Conservation (phyloP, 2,797 vertebrate species). For the Nannoperca obscura region DNA sequence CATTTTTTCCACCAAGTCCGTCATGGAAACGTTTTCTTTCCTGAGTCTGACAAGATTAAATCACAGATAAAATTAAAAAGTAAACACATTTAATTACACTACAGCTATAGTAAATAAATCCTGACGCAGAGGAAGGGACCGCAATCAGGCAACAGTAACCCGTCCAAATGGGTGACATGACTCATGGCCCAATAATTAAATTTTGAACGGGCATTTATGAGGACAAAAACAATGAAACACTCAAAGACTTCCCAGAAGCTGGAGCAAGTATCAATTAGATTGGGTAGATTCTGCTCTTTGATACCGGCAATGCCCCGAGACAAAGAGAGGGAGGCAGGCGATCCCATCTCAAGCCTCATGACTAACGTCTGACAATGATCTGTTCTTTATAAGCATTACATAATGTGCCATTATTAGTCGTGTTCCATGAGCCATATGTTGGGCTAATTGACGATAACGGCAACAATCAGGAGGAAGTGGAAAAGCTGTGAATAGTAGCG, state of each 20-base stretch:
- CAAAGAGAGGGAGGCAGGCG: conserved; percentile 24
- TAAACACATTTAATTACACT: conserved; percentile 62
- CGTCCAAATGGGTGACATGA: conserved; percentile 48
- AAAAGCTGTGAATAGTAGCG: conserved; percentile 66
- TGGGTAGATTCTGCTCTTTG: conserved; percentile 61
- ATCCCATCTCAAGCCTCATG: conserved; percentile 55
- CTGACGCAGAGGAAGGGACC: background rate
- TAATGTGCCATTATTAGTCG: conserved; percentile 73
- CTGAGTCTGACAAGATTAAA: conserved; percentile 31
- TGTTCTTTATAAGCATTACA: conserved; percentile 71
- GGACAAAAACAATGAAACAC: conserved; percentile 57
- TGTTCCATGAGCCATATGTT: conserved; percentile 72
- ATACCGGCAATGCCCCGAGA: conserved; percentile 64
- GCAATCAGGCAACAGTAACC: conserved; percentile 50
- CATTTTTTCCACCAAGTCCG: conserved; percentile 38
- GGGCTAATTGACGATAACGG: conserved; percentile 76
- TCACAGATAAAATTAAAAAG: conserved; percentile 47
- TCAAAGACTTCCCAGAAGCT: conserved; percentile 68
- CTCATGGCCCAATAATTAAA: conserved; percentile 55
- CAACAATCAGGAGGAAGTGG: conserved; percentile 66
- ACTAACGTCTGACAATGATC: conserved; percentile 71
- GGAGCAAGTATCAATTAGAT: conserved; percentile 64
- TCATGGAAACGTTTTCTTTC: conserved; percentile 45
- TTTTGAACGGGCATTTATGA: conserved; percentile 54
- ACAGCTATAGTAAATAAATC: conserved; percentile 40